phyloP scores from a whole-genome alignment of 2,113 vertebrate species.

The Cavia porcellus region DNA sequence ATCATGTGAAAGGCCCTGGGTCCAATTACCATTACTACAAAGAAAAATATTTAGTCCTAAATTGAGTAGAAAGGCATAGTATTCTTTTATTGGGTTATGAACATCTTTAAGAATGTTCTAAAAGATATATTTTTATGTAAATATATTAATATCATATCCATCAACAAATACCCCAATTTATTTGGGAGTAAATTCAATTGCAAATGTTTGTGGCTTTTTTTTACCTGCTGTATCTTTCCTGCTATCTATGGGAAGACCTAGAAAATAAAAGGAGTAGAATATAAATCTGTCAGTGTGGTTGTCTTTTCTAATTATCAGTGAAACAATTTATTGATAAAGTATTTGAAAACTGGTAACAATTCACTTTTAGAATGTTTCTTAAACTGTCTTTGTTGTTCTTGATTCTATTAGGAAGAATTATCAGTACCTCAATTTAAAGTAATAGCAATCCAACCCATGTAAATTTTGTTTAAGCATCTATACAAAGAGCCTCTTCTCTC shows the following conservation, averaged over 20 bases:
- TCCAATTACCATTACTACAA: background rate
- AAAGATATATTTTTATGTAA: slow-evolving; percentile 31
- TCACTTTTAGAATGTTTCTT: slow-evolving; percentile 8
- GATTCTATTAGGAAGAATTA: slow-evolving; percentile 9
- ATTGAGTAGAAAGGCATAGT: slow-evolving; percentile 19
- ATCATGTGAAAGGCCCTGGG: background rate
- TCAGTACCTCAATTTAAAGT: background rate
- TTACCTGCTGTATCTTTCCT: background rate
- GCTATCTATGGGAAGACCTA: background rate
- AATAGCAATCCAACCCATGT: slow-evolving; percentile 2
- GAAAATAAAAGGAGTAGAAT: background rate
- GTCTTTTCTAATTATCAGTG: background rate
- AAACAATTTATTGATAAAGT: background rate
- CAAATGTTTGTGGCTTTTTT: background rate
- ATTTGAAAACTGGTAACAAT: background rate
- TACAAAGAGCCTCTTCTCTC: background rate
- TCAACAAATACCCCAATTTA: background rate
- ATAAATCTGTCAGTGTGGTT: background rate
- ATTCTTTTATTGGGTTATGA: background rate
- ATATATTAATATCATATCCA: background rate
- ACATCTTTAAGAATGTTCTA: slow-evolving; percentile 3
- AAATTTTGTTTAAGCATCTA: slow-evolving; percentile 32
- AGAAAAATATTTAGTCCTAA: background rate
- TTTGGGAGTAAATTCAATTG: background rate
- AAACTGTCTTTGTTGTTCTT: slow-evolving; percentile 21